Base-by-base conservation (phyloP, 2,888 invertebrate species). In the Andrena camellia region DNA sequence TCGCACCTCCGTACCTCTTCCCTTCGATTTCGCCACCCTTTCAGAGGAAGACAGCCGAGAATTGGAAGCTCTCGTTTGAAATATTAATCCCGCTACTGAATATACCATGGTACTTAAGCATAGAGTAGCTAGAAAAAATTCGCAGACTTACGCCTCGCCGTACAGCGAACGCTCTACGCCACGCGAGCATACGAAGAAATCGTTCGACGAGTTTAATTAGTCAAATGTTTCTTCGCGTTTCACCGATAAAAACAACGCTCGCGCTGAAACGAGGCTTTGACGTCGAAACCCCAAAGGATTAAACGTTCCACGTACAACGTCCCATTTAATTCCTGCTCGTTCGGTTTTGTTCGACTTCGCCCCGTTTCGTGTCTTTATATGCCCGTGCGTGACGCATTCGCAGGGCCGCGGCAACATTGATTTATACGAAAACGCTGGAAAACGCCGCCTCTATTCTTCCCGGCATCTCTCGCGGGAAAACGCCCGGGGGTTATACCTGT, bases 391-490 rank as follows among this genome's bases (percentile, higher is more conserved):
- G 57, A 59, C 33, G 76, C 63, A 10, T 63, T 63, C 26, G 26
- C 78, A 29, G 52, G 4, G 20, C 35, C 1, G 35, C 26, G 35
- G 23, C 10, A 31, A 54, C 72, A 80, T 80, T 79, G 72, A 71
- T 78, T 67, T 78, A 54, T 20, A 63, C 33, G 26, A 23, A 71
- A 62, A 62, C 29, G 54, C 42, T 29, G 60, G 17, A 63, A 68
- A 81, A 62, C 31, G 57, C 42, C 50, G 52, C 33, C 8, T 57
- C 57, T 13, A 48, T 81, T 81, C 78, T 63, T 59, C 48, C 48
- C 20, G 31, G 35, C 33, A 4, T 67, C 35, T 71, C 79, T 50
- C 72, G n/a, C 20, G 66, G 71, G 81, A 54, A 68, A 71, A 71
- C 52, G 35, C 54, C n/a, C 23, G 23, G 6, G 50, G 72, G 63